Conservation (phyloP, 2,888 invertebrate species). For the Spisula subtruncata region DNA sequence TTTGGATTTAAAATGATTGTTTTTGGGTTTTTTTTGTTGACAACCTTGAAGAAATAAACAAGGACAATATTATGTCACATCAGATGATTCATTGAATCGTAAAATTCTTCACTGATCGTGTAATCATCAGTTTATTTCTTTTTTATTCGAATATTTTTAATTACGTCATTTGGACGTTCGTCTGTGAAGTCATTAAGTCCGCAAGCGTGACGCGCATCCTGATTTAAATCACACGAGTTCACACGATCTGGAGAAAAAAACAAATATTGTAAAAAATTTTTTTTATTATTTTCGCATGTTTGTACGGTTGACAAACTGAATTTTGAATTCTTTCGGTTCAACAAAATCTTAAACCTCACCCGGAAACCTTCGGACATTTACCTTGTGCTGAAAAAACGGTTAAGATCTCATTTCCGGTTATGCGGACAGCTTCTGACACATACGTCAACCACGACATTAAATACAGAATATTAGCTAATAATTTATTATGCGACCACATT, state of each 20-base stretch:
- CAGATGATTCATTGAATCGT: neutral
- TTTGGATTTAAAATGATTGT: too few species aligned
- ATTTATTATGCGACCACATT: conserved; percentile 33
- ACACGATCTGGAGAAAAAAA: neutral
- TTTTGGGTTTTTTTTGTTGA: too few species aligned
- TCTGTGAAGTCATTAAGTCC: neutral
- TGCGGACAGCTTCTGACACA: conserved; percentile 20
- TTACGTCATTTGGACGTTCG: conserved; percentile 8
- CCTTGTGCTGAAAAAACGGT: neutral
- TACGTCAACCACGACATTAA: neutral
- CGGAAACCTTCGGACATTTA: neutral
- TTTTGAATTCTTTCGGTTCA: neutral
- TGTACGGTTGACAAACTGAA: neutral
- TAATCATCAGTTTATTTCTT: neutral
- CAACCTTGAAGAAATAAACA: too few species aligned
- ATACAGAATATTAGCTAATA: conserved; percentile 28
- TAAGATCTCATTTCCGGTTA: conserved; percentile 17
- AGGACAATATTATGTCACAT: too few species aligned
- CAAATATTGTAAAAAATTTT: neutral
- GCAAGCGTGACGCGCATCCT: neutral
- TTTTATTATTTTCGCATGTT: neutral
- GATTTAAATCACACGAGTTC: neutral
- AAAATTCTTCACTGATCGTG: neutral
- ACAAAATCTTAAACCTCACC: neutral
- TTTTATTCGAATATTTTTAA: conserved; percentile 21